phyloP scores from a whole-genome alignment of 2,113 vertebrate genomes.

The Camelus dromedarius region DNA sequence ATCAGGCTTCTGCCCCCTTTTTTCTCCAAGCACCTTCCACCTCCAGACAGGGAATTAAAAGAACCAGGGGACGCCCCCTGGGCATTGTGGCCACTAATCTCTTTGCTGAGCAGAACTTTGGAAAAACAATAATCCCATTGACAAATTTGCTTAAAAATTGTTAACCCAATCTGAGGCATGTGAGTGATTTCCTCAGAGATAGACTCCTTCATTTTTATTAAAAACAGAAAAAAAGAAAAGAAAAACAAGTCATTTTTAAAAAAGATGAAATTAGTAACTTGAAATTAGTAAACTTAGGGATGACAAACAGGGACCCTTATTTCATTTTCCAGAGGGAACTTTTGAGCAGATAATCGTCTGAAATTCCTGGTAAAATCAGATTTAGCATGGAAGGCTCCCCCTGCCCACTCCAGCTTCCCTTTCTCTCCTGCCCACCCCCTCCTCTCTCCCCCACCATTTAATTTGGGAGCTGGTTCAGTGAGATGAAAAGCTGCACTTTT shows the following conservation, averaged over 20 bases:
- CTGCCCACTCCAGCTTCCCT: not conserved
- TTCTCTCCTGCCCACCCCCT: not conserved
- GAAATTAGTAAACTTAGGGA: constrained; percentile 63
- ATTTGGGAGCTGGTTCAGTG: constrained; percentile 84
- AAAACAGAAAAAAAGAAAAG: not conserved
- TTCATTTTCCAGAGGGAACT: constrained; percentile 77
- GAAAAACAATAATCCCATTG: constrained; percentile 68
- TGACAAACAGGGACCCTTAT: constrained; percentile 45
- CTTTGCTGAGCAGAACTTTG: constrained; percentile 57
- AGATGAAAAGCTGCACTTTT: constrained; percentile 87
- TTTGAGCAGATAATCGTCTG: constrained; percentile 61
- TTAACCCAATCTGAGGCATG: not conserved
- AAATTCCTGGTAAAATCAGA: constrained; percentile 77
- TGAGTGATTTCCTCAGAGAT: not conserved
- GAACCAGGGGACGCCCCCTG: constrained; percentile 4
- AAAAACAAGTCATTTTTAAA: not conserved
- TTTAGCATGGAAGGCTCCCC: constrained; percentile 1
- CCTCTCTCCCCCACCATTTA: constrained; percentile 71
- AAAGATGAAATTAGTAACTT: not conserved
- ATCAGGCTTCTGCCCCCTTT: not conserved
- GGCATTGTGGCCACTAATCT: constrained; percentile 58
- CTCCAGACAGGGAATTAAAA: constrained; percentile 49
- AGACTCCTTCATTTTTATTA: not conserved
- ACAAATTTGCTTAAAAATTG: constrained; percentile 54
- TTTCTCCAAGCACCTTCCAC: constrained; percentile 21